Base-by-base conservation (phyloP, 2,888 invertebrate species). In the Troides aeacus region DNA sequence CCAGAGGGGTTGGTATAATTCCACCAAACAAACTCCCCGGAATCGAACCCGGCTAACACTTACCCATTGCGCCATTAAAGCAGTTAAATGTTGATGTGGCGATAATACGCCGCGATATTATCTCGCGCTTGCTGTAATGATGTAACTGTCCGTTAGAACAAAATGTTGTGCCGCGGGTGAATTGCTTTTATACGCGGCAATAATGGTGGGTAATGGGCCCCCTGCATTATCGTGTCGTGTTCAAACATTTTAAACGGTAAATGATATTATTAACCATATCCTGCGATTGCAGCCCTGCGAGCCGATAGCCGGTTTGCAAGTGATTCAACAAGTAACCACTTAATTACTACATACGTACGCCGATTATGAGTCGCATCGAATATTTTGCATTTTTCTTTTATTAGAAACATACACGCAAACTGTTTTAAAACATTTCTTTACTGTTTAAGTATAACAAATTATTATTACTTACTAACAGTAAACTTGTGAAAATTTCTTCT, bases 61-160 rank as follows among this genome's bases (percentile, higher is more conserved):
- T 42, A 42, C 42, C 10, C 42, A 12, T 42, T 42, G 10, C 42
- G 42, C 8, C 12, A 12, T 42, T 77, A 78, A 80, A 81, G 79
- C 78, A 77, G 78, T 75, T 71, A 66, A 64, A 76, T 74, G 74
- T 72, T 71, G 72, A 75, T 69, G 67, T 64, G 69, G 71, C 75
- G 75, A 74, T 78, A 80, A 79, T 79, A 75, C 75, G 5, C 46
- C 75, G 74, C 74, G 72, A 72, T 72, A 81, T 79, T 79, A 81
- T 82, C 81, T 80, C 81, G 77, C 81, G 80, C 76, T 72, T 74
- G 64, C 66, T 73, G 71, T 80, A 82, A 83, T 82, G 80, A 80
- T 77, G 81, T 80, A 84, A 82, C 81, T 82, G 81, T 78, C 78
- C 76, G 79, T 79, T 80, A 80, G 78, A 81, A 77, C 76, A 68